Conservation (phyloP, 37 sponge, comb jelly and placozoan species). For the Petrosia ficiformis region DNA sequence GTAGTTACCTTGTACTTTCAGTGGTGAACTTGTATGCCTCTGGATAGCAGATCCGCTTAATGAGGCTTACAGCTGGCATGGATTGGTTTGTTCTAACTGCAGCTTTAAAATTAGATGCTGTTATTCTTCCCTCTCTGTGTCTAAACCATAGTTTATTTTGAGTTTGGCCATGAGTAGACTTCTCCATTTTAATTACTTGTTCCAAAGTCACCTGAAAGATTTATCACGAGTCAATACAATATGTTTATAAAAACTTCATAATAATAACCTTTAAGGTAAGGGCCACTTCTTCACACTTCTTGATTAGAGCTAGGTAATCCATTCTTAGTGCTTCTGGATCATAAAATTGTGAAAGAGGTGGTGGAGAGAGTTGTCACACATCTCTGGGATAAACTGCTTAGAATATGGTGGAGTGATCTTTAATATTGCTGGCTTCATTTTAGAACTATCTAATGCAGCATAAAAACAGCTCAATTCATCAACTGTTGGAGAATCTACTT, state of each 20-base stretch:
- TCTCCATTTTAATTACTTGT: not conserved
- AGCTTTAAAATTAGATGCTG: not conserved
- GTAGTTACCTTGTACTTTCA: not conserved
- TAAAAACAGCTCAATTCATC: no score
- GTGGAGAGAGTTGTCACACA: not conserved
- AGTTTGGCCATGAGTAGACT: not conserved
- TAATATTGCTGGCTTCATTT: not conserved
- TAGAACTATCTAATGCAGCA: not conserved
- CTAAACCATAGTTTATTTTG: constrained; percentile 3
- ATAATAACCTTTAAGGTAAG: not conserved
- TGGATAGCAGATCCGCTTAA: not conserved
- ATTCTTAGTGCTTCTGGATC: not conserved
- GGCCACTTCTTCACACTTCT: constrained; percentile 1
- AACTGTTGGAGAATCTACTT: no score
- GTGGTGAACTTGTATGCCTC: constrained; percentile 4
- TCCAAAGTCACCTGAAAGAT: not conserved
- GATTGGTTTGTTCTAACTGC: not conserved
- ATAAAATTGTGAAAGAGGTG: not conserved
- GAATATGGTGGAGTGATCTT: not conserved
- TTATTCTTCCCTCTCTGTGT: constrained; percentile 4
- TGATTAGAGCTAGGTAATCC: not conserved
- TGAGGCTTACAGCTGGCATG: constrained; percentile 8
- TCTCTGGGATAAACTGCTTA: not conserved
- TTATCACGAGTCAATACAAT: no score
- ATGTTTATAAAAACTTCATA: no score